Evolutionary conservation across 2,888 invertebrate species (phyloP), one percentile per base, ranked within the genome.

Genomic region (Pyrgus malvae): DNA sequence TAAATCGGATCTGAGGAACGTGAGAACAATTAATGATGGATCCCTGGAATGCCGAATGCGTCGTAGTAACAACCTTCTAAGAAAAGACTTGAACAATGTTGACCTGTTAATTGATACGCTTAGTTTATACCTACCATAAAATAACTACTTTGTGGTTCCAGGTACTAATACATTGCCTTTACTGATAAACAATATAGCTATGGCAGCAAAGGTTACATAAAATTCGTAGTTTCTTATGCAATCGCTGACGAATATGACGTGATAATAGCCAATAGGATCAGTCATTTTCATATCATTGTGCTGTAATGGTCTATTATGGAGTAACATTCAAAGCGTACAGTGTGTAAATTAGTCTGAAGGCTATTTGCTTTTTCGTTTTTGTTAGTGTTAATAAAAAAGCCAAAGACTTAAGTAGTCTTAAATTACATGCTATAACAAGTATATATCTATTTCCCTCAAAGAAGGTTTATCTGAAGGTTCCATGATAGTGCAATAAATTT

Each of bases 1-100:
- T 25, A 46, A 50, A 56, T 21, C 27, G 46, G 46, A 51, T 56
- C 38, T 42, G 21, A 46, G 14, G 38, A 35, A 56, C 50, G 50
- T 50, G 46, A 46, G 35, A 35, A 35, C n/a, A 33, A 33, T 33
- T 2, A 33, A 12, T 4, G 33, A 41, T 23, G 45, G 23, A 17
- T 56, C 45, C 55, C 37, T 23, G 21, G 49, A 44, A 55, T 21
- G 23, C 21, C 23, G 17, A 8, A 33, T 12, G 5, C 37, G 14
- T 6, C 37, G 4, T 17, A 37, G 9, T 16, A 14, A 16, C 12
- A 33, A 16, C 37, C 37, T 37, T 37, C 37, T 37, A 17, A n/a
- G 37, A 37, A 37, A 16, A 9, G 19, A 4, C 17, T 19, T 9
- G 8, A 27, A 27, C 27, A 37, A 8, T 17, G 37, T 37, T 9